A percentile compares a stretch with the other conserved stretches of the same genome.
These are phyloP conservation scores for Lepeophtheirus salmonis DNA, from an alignment of 1,140 invertebrate species.

Conservation along the genomic window DNA sequence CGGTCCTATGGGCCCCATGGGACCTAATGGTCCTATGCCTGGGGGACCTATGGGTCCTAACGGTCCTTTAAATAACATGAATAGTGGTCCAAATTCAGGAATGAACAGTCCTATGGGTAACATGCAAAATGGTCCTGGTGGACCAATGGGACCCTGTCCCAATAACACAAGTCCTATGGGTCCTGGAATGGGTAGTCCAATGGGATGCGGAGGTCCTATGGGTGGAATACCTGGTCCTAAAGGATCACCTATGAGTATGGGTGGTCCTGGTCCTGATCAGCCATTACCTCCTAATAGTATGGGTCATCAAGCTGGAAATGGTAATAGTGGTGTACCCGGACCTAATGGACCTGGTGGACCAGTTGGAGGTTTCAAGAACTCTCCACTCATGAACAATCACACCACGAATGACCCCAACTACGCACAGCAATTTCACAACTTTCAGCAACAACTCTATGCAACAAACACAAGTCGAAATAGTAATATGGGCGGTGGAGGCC, in stretches of 20 bases:
- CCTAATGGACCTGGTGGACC: slow-evolving; percentile 46
- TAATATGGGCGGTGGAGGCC: slow-evolving; percentile 18
- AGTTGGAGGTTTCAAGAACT: slow-evolving; percentile 46
- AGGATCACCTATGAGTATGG: slow-evolving; percentile 23
- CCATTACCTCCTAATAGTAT: slow-evolving; percentile 12
- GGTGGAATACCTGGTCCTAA: slow-evolving; percentile 22
- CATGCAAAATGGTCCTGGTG: slow-evolving; percentile 22
- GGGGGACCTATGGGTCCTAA: slow-evolving; percentile 25
- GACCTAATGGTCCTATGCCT: slow-evolving; percentile 27
- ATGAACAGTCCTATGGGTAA: slow-evolving; percentile 26
- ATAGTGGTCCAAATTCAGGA: slow-evolving; percentile 22
- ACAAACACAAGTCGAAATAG: slow-evolving; percentile 42
- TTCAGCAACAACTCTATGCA: slow-evolving; percentile 80
- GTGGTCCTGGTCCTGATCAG: slow-evolving; percentile 18
- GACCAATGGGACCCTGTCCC: slow-evolving; percentile 25
- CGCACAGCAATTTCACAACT: slow-evolving; percentile 82
- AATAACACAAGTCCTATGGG: slow-evolving; percentile 18
- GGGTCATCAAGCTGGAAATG: slow-evolving; percentile 33
- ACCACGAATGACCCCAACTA: slow-evolving; percentile 72
- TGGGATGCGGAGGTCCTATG: slow-evolving; percentile 20
- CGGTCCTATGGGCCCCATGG: slow-evolving; percentile 25
- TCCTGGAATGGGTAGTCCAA: slow-evolving; percentile 23
- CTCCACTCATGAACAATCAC: slow-evolving; percentile 45
- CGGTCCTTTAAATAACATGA: slow-evolving; percentile 23
- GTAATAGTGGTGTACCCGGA: too few species aligned